phyloP scores from a whole-genome alignment of 1,140 invertebrate species.

The Anoplophora glabripennis region DNA sequence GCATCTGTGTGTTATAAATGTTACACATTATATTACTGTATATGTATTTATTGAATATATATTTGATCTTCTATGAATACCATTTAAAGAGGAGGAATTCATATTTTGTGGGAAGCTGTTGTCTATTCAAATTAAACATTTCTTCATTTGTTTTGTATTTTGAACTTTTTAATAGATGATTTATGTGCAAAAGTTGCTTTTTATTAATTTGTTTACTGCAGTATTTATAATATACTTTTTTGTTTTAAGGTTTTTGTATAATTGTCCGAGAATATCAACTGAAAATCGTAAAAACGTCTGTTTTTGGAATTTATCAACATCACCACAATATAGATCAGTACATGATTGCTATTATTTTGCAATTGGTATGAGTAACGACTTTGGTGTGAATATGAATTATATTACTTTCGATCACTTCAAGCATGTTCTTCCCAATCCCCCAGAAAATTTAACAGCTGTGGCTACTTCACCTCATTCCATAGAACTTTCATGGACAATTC shows the following conservation, averaged over 20 bases:
- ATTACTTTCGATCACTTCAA: conserved; percentile 62
- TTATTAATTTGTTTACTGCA: not conserved
- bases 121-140: too few relatives aligned
- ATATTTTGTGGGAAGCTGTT: not conserved
- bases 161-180: too few relatives aligned
- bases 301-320: conserved; percentile 56
- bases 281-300: conserved; percentile 33
- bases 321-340: conserved; percentile 60
- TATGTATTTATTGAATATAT: too few relatives aligned
- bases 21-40: too few relatives aligned
- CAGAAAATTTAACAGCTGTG: conserved; percentile 54
- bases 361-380: conserved; percentile 54
- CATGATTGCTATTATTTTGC: conserved; percentile 57
- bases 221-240: not conserved
- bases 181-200: not conserved
- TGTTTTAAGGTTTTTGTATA: conserved; percentile 17
- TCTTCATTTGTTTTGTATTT: too few relatives aligned
- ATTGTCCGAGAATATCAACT: conserved; percentile 42
- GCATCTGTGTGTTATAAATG: too few relatives aligned
- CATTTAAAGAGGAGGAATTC: too few relatives aligned
- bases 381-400: conserved; percentile 52
- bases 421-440: conserved; percentile 59
- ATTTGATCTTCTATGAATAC: too few relatives aligned
- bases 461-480: conserved; percentile 58
- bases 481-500: conserved; percentile 58